These are phyloP conservation scores for Epicauta chinensis DNA, from an alignment of 1,140 invertebrate species.

Conservation along the genomic window DNA sequence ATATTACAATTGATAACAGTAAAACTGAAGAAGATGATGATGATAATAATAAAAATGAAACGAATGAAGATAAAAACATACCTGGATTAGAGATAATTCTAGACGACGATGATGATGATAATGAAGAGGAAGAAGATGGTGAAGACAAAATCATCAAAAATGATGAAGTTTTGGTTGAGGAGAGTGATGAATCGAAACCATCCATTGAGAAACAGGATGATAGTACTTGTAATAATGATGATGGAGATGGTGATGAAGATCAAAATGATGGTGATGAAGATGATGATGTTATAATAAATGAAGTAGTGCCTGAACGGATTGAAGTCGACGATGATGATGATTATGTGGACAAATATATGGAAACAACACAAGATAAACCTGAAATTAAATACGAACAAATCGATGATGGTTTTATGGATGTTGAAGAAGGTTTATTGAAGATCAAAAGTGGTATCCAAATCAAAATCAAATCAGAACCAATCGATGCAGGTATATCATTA, in stretches of 20 bases:
- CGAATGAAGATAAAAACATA: conserved; percentile 17
- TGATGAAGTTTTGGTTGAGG: conserved; percentile 28
- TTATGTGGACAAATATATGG: conserved; percentile 40
- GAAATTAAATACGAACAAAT: conserved; percentile 19
- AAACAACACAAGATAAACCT: neutral
- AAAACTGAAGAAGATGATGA: conserved; percentile 12
- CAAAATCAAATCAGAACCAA: conserved; percentile 53
- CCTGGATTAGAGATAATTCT: conserved; percentile 34
- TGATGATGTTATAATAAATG: conserved; percentile 54
- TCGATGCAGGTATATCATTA: conserved; percentile 49
- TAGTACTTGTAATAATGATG: conserved; percentile 41
- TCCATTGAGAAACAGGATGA: conserved; percentile 20
- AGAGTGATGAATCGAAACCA: conserved; percentile 33
- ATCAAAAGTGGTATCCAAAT: conserved; percentile 41
- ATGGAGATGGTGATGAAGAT: conserved; percentile 41
- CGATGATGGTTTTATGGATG: conserved; percentile 44
- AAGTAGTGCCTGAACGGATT: conserved; percentile 47
- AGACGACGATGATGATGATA: conserved; percentile 40
- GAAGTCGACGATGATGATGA: conserved; percentile 46
- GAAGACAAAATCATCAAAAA: conserved; percentile 20
- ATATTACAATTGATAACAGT: conserved; percentile 24
- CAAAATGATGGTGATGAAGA: conserved; percentile 40
- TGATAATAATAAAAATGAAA: conserved; percentile 15
- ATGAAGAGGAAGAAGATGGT: conserved; percentile 28
- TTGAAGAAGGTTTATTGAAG: conserved; percentile 32